Evolutionary conservation across 2,888 invertebrate genomes (phyloP).

Genomic region (Cinara cedri): DNA sequence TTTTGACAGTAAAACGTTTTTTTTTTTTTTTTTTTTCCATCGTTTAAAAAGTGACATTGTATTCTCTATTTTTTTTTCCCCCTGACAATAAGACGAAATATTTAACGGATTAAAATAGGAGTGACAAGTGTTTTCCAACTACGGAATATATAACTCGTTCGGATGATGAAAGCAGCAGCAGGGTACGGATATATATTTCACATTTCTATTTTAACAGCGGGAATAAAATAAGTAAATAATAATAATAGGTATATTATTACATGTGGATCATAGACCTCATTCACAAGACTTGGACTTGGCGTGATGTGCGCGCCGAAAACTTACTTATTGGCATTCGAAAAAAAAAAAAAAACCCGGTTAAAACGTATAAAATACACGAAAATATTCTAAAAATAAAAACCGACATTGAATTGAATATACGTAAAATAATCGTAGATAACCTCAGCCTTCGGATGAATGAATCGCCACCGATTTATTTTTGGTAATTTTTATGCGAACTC

Average conservation of each 20-base stretch:
- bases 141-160: conserved; percentile 27
- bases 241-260: no score
- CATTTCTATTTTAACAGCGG: conserved; percentile 40
- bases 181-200: conserved; percentile 13
- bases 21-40: conserved; percentile 16
- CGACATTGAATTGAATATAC: no score
- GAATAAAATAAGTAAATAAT: conserved; percentile 2
- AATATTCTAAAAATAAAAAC: no score
- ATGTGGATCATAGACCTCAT: conserved; percentile 34
- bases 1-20: conserved; percentile 44
- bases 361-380: no score
- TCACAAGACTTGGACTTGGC: background rate
- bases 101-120: conserved; percentile 42
- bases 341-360: background rate
- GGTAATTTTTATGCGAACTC: no score
- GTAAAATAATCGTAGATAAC: no score
- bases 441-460: no score
- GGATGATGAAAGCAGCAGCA: conserved; percentile 29
- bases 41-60: conserved; percentile 45
- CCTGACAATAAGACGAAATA: conserved; percentile 18
- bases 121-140: conserved; percentile 45
- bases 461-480: no score
- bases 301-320: background rate
- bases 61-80: background rate
- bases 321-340: background rate